Conservation (phyloP, 2,797 vertebrate species). For the Ispidina picta region DNA sequence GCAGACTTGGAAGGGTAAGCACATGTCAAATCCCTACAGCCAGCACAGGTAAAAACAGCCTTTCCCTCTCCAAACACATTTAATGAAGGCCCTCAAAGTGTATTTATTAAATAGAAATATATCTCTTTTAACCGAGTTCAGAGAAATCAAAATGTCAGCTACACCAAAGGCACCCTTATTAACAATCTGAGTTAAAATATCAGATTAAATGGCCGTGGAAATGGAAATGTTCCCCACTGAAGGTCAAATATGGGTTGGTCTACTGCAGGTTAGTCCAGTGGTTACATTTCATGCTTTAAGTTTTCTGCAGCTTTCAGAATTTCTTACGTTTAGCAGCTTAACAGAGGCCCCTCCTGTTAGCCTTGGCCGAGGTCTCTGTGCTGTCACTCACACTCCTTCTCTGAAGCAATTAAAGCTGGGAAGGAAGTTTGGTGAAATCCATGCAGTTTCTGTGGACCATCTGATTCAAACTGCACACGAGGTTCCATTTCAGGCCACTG, state of each 20-base stretch:
- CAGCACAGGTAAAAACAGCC: not conserved
- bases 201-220: not conserved
- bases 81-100: not conserved
- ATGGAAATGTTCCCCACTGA: not conserved
- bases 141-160: conserved; percentile 34
- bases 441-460: not conserved
- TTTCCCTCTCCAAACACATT: not conserved
- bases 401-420: not conserved
- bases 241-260: not conserved
- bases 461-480: not conserved
- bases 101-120: not conserved
- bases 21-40: not conserved
- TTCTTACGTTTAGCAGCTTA: not conserved
- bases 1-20: not conserved
- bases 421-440: not conserved
- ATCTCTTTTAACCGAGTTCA: not conserved
- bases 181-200: not conserved
- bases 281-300: not conserved
- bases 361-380: not conserved
- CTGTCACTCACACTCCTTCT: not conserved
- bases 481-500: not conserved
- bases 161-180: not conserved
- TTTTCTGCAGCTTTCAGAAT: not conserved
- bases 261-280: not conserved
- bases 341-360: not conserved